These are phyloP conservation scores for Otus sunia DNA, from an alignment of 2,113 vertebrate species.

Conservation along the genomic window DNA sequence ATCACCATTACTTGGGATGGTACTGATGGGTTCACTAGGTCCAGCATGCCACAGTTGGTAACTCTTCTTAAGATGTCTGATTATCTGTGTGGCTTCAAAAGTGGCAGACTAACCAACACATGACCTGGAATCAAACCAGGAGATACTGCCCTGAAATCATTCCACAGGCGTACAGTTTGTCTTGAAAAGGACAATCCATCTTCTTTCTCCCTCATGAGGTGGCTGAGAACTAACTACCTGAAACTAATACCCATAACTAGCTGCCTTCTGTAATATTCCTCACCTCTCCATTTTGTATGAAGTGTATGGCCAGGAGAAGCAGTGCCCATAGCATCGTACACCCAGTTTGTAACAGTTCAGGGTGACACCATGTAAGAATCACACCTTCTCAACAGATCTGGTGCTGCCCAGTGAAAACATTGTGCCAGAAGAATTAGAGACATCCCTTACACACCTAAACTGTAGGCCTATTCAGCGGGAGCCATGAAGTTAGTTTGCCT, in stretches of 20 bases:
- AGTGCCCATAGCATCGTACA: neutral
- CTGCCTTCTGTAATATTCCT: neutral
- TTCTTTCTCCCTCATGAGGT: neutral
- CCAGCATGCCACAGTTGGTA: neutral
- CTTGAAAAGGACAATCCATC: neutral
- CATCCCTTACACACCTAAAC: neutral
- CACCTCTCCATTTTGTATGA: neutral
- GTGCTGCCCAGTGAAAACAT: neutral
- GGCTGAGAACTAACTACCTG: neutral
- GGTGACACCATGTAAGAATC: neutral
- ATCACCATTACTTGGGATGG: neutral
- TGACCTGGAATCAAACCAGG: neutral
- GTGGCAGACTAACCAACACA: accelerated
- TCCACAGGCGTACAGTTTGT: accelerated
- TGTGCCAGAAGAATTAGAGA: neutral
- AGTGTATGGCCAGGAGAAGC: neutral
- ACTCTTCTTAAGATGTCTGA: neutral
- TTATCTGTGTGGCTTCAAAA: neutral
- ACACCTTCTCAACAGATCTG: neutral
- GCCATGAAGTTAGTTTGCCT: neutral
- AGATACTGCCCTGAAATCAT: neutral
- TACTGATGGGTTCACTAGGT: neutral
- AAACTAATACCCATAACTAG: neutral
- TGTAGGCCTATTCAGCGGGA: neutral
- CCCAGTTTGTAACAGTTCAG: neutral